phyloP scores from a whole-genome alignment of 2,797 vertebrate genomes.

The Echiichthys vipera region DNA sequence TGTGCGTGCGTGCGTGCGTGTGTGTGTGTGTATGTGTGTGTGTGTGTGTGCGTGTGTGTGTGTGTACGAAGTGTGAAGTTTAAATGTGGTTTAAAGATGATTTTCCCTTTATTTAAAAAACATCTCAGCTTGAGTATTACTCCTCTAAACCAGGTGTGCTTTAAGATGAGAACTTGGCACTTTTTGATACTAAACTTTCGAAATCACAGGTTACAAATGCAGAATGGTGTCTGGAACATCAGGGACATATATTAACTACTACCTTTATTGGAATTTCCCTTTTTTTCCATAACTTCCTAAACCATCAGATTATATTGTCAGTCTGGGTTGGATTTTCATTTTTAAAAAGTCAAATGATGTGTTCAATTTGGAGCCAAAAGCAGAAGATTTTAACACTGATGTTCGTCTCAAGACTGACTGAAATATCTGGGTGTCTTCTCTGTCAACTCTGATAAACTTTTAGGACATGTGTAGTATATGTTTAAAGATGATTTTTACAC shows the following conservation, averaged over 20 bases:
- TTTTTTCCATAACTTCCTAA: neutral
- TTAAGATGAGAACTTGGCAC: neutral
- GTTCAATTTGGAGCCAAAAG: too few species aligned
- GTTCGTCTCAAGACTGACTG: neutral
- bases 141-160: neutral
- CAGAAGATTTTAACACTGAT: neutral
- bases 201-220: neutral
- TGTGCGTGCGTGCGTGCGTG: too few species aligned
- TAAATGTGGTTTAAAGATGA: accelerated
- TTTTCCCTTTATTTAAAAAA: neutral
- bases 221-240: neutral
- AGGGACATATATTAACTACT: neutral
- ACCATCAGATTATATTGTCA: neutral
- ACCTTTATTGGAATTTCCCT: neutral
- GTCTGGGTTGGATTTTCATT: neutral
- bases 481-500: neutral
- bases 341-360: neutral
- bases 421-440: neutral
- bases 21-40: too few species aligned
- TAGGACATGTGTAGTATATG: neutral
- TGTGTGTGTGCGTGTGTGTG: too few species aligned
- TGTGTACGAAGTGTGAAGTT: too few species aligned
- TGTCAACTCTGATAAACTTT: neutral
- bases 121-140: neutral
- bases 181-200: neutral